Base-by-base conservation (phyloP, 2,797 vertebrate genomes). In the Acridotheres tristis region DNA sequence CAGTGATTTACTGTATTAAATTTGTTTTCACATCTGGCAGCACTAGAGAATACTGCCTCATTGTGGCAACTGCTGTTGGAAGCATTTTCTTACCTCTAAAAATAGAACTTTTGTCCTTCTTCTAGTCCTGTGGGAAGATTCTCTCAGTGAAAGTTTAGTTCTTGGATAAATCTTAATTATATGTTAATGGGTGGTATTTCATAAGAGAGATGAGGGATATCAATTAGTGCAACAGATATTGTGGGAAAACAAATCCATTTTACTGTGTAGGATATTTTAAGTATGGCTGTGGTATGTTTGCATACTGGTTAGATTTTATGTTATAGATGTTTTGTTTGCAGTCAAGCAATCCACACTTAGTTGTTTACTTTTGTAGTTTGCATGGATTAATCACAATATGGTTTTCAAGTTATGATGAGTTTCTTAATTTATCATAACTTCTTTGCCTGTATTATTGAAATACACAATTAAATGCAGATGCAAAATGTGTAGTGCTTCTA, bases 11-110 rank as follows among this genome's bases (percentile, higher is more conserved):
- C 65, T 68, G 18, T 71, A 72, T 77, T 68, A 80, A 63, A 80
- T 88, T 92, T 85, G 50, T 79, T 96, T 94, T 81, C 86, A 72
- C 84, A 83, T 92, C 84, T 93, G 93, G 84, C 47, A 88, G 61
- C 91, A 48, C 65, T 90, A 55, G 72, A 80, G 36, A 82, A 72
- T 90, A 75, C n/a, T 74, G 72, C 54, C 68, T 88, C 47, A 23
- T 85, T 71, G 75, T 83, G 84, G 88, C 75, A 75, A 54, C 22
- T 73, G 43, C 72, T 71, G 17, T 61, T 65, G 61, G 43, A 93
- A 93, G 42, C 16, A 12, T 77, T 85, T 95, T 90, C 20, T 71
- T 85, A 14, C 20, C 10, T 89, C 72, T 83, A 54, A 85, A 88
- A 88, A 62, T 59, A 76, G 63, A 68, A 43, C 65, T 89, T 91